Evolutionary conservation across 1,140 invertebrate species (phyloP), one percentile per base, ranked within the genome.

Genomic region (Spodoptera litura): DNA sequence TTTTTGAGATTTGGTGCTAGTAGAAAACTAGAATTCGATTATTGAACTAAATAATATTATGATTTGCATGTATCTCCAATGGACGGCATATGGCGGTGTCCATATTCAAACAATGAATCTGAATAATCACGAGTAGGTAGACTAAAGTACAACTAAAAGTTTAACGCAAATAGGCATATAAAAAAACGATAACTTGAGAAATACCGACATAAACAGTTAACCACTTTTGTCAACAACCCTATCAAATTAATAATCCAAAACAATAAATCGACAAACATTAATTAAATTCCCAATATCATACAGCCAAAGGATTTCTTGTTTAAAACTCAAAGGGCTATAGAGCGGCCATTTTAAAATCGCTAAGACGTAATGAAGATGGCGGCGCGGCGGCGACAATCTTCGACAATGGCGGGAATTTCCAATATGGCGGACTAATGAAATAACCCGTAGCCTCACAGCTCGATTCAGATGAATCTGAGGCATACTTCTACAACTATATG

Each of bases 361-460:
- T 53, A 75, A 75, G 56, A 61, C 25, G 25, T 64, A 75, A 75
- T 75, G 73, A 75, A 75, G 73, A 62, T 38, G 49, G 49, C 51
- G 49, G 12, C 31, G 49, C 31, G 49, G 12, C 31, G 61, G 71
- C 13, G 76, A 78, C 76, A 71, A 78, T 68, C 61, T 71, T 62
- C 44, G 27, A 73, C 78, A 79, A 79, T 78, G 71, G 38, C 25
- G 38, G 68, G 78, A 79, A 79, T 79, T 79, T 79, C 59, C 78
- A 79, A 79, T 79, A 79, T 73, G 44, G 59, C 56, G 31, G 35
- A 38, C 12, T 75, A 75, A 75, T 75, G 74, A 77, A 77, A 77
- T 77, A 53, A 68, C 61, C 74, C 55, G 13, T 58, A 49, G 61
- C 61, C 20, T 49, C 38, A 64, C 61, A 10, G 15, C 61, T 64